Percentiles rank a stretch among this genome's conserved stretches.
Evolutionary conservation across 2,797 vertebrate species (phyloP).

Genomic region (Columba guinea): DNA sequence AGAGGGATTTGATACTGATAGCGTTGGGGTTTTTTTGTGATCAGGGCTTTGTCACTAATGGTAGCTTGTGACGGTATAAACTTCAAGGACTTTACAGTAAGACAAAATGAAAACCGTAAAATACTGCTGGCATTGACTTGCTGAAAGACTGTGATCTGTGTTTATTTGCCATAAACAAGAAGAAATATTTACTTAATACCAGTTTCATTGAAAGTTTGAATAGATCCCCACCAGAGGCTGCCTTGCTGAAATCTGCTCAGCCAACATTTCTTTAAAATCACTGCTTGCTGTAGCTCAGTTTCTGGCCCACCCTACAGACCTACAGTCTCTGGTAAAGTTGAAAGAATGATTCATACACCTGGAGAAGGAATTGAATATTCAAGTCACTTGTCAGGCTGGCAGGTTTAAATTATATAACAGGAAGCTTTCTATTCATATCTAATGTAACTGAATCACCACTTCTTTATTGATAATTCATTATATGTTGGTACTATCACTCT

Average conservation of each 20-base stretch:
- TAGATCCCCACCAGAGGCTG: not conserved
- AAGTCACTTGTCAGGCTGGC: slow-evolving; percentile 71
- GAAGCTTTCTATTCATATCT: slow-evolving; percentile 77
- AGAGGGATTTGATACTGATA: not conserved
- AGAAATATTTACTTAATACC: not conserved
- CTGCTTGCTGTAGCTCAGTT: not conserved
- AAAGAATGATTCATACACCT: slow-evolving; percentile 52
- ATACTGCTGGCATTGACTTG: not conserved
- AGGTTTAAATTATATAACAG: slow-evolving; percentile 75
- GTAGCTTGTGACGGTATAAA: not conserved
- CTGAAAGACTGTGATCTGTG: not conserved
- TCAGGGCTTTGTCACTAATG: not conserved
- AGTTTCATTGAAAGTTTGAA: not conserved
- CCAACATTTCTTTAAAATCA: not conserved
- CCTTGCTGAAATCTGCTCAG: not conserved
- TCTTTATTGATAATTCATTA: slow-evolving; percentile 84
- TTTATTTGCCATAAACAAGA: not conserved
- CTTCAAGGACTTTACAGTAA: not conserved
- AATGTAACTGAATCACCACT: slow-evolving; percentile 74
- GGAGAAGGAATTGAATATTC: slow-evolving; percentile 66
- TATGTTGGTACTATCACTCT: slow-evolving; percentile 67
- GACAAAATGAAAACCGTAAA: not conserved
- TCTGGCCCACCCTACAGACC: not conserved
- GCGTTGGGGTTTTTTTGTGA: not conserved
- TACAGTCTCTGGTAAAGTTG: not conserved